phyloP scores from a whole-genome alignment of 1,140 invertebrate genomes.

The Telenomus remus region DNA sequence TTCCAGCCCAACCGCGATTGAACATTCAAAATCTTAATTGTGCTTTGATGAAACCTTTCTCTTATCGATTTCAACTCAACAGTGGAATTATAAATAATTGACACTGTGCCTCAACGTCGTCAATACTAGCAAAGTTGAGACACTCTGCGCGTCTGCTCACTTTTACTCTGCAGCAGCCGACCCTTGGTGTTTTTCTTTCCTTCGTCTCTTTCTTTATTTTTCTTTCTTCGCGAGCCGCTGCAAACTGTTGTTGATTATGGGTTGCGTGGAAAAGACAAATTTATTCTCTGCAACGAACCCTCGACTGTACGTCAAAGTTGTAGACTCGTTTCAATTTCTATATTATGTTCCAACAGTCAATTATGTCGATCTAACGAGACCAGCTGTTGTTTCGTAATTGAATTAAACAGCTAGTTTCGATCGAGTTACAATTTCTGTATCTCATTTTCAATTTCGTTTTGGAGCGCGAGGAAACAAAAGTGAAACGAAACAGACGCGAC shows the following conservation, averaged over 20 bases:
- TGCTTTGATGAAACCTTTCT: background rate
- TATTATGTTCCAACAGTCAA: background rate
- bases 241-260: conserved; percentile 19
- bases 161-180: conserved; percentile 11
- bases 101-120: conserved; percentile 15
- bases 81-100: conserved; percentile 21
- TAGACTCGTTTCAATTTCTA: background rate
- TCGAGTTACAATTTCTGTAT: too few species aligned
- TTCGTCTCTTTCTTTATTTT: background rate
- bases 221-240: background rate
- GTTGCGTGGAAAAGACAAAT: conserved; percentile 7
- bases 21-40: too few species aligned
- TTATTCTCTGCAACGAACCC: conserved; percentile 7
- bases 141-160: conserved; percentile 11
- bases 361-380: background rate
- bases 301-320: conserved; percentile 6
- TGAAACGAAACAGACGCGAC: too few species aligned
- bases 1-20: too few species aligned
- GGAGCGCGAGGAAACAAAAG: too few species aligned
- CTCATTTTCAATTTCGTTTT: too few species aligned
- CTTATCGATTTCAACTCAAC: background rate
- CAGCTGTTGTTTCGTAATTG: background rate
- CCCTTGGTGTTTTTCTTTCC: conserved; percentile 14
- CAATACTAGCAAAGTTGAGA: conserved; percentile 18
- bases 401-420: background rate